Conservation (phyloP, 2,888 invertebrate genomes). For the Apamea monoglypha region DNA sequence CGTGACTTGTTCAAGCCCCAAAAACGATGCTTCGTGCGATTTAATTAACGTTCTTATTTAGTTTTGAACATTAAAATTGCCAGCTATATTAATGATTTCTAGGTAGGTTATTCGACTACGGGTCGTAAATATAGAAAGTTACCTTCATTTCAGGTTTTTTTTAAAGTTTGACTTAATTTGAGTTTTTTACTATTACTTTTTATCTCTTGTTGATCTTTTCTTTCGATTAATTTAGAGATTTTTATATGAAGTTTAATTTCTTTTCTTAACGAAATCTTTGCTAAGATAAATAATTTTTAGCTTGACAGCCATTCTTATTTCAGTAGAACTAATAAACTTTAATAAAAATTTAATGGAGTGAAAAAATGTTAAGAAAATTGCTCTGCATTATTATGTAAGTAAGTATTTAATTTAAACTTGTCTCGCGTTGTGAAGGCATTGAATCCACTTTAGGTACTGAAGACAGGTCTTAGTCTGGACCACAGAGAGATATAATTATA, state of each 20-base stretch:
- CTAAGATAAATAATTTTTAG: background rate
- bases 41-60: conserved; percentile 5
- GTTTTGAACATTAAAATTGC: background rate
- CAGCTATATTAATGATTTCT: background rate
- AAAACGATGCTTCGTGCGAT: conserved; percentile 31
- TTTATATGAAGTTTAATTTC: background rate
- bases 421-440: conserved; percentile 57
- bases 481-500: conserved; percentile 29
- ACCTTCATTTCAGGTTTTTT: background rate
- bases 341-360: conserved; percentile 10
- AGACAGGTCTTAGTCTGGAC: conserved; percentile 57
- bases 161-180: background rate
- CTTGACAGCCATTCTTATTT: background rate
- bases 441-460: conserved; percentile 66
- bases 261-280: background rate
- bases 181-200: background rate
- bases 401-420: conserved; percentile 46
- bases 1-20: conserved; percentile 54
- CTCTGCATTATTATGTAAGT: conserved; percentile 26
- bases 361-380: conserved; percentile 17
- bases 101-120: background rate
- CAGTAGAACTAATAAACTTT: background rate
- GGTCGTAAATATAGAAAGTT: background rate
- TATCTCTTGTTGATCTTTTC: background rate
- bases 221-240: background rate